Percentiles rank a stretch among this genome's conserved stretches.
Conservation (phyloP, 2,888 invertebrate genomes). For the Oligia latruncula region DNA sequence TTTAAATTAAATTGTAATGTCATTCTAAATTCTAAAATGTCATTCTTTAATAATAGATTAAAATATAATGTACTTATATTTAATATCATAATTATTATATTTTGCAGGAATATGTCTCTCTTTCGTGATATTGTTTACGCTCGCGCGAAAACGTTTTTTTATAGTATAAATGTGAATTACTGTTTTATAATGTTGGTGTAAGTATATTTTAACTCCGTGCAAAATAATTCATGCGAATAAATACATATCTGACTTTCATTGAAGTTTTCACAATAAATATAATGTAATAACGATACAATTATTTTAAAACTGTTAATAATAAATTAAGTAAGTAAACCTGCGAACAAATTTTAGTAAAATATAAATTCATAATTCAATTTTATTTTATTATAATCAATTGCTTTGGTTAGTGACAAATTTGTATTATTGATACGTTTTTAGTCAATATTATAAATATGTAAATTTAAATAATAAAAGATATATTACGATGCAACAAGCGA, state of each 20-base stretch:
- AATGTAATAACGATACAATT: neutral
- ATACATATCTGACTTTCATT: neutral
- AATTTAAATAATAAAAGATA: neutral
- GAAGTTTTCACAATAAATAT: neutral
- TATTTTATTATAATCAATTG: neutral
- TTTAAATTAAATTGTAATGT: neutral
- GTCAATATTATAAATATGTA: neutral
- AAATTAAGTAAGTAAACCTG: neutral
- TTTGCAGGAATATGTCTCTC: too few relatives aligned
- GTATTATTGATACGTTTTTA: neutral
- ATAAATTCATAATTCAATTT: neutral
- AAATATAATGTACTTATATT: conserved; percentile 2
- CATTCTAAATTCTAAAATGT: neutral
- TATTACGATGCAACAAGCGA: neutral
- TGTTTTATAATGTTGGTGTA: neutral
- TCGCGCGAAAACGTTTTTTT: neutral
- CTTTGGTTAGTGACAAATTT: neutral
- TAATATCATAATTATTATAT: neutral
- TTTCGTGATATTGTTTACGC: neutral
- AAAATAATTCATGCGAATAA: neutral
- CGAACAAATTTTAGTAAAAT: neutral
- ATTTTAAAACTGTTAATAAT: neutral
- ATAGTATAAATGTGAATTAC: neutral
- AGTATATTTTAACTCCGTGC: neutral
- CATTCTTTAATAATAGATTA: neutral